These are phyloP conservation scores for Aviceda subcristata DNA, from an alignment of 2,113 vertebrate species.

Conservation along the genomic window DNA sequence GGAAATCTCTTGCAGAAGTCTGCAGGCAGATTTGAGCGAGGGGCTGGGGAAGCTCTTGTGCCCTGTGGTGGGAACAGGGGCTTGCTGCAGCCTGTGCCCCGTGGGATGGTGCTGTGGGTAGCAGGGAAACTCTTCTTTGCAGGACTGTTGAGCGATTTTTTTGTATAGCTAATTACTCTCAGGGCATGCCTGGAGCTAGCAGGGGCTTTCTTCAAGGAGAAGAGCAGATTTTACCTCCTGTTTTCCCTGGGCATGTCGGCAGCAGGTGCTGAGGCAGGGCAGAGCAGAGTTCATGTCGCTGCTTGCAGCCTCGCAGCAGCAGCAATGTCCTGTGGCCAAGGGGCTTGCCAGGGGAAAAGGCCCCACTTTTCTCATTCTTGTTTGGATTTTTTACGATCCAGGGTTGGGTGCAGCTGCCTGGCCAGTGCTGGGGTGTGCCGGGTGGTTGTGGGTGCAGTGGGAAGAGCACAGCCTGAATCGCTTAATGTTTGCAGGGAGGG, in stretches of 20 bases:
- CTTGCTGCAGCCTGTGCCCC: background rate
- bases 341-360: background rate
- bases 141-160: background rate
- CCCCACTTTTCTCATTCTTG: background rate
- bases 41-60: background rate
- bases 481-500: background rate
- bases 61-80: background rate
- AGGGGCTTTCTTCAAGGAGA: background rate
- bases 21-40: background rate
- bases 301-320: background rate
- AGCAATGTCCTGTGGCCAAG: background rate
- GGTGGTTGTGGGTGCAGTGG: background rate
- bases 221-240: background rate
- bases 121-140: background rate
- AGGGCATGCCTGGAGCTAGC: background rate
- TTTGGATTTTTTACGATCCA: rapidly evolving
- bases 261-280: background rate
- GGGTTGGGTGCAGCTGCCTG: background rate
- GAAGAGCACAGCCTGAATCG: background rate
- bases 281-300: background rate
- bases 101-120: rapidly evolving
- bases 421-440: background rate
- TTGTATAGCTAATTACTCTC: background rate
- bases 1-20: background rate
- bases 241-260: rapidly evolving